Evolutionary conservation across 1,140 invertebrate genomes (phyloP).

Genomic region (Pseudomyrmex cubaensis): DNA sequence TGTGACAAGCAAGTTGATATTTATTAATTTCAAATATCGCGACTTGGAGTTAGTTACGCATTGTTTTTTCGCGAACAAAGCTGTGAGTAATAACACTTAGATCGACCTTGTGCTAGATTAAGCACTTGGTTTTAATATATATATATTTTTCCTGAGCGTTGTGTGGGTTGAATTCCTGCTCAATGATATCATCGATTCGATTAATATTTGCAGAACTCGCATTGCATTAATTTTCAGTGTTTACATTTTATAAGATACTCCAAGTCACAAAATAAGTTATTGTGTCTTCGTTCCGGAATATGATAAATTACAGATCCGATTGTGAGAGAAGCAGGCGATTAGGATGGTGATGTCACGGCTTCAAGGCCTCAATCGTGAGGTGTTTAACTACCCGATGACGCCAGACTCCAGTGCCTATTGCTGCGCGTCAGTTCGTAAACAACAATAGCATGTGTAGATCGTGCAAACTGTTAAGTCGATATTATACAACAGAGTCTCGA

Average conservation of each 20-base stretch:
- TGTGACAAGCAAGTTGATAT: slow-evolving; percentile 20
- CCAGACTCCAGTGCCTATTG: slow-evolving; percentile 22
- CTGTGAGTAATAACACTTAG: slow-evolving; percentile 12
- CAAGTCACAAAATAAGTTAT: background rate
- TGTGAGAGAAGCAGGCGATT: slow-evolving; percentile 11
- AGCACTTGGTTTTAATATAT: background rate
- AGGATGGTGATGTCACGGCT: slow-evolving; percentile 67
- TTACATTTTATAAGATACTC: background rate
- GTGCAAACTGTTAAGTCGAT: slow-evolving; percentile 30
- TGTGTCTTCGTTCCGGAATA: background rate
- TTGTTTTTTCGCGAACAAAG: background rate
- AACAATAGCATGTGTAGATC: slow-evolving; percentile 33
- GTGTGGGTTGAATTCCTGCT: background rate
- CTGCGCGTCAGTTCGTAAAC: slow-evolving; percentile 41
- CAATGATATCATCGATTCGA: background rate
- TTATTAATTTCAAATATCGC: slow-evolving; percentile 44
- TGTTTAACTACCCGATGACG: slow-evolving; percentile 70
- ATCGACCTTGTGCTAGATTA: background rate
- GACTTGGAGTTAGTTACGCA: slow-evolving; percentile 2
- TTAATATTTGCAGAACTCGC: too few species aligned
- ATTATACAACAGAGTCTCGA: slow-evolving; percentile 16
- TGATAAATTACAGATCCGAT: slow-evolving; percentile 19
- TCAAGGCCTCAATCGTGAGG: slow-evolving; percentile 73
- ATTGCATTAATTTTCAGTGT: background rate
- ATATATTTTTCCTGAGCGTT: background rate